phyloP scores from a whole-genome alignment of 2,113 vertebrate species.

The Clupea harengus region DNA sequence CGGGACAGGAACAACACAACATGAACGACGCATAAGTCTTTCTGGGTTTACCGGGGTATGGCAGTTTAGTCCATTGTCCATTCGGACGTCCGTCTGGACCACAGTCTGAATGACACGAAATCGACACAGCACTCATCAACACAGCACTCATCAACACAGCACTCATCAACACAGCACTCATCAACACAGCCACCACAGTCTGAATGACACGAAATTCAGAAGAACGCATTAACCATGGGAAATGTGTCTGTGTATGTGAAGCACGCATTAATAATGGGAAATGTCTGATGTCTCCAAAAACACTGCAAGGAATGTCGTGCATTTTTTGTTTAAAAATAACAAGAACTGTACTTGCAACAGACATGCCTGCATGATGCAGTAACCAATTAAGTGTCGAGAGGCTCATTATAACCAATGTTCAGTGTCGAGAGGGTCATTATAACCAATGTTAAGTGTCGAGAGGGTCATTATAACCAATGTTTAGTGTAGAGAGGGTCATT shows the following conservation, averaged over 20 bases:
- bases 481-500: not conserved
- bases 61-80: slow-evolving; percentile 70
- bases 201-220: slow-evolving; percentile 32
- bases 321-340: not conserved
- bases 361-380: not conserved
- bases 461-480: too few relatives aligned
- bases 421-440: not conserved
- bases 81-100: slow-evolving; percentile 59
- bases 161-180: too few relatives aligned
- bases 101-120: too few relatives aligned
- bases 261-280: not conserved
- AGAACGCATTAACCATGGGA: not conserved
- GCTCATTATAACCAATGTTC: too few relatives aligned
- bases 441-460: not conserved
- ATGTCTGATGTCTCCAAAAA: not conserved
- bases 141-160: too few relatives aligned
- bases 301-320: too few relatives aligned
- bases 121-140: too few relatives aligned
- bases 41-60: slow-evolving; percentile 59
- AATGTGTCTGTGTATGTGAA: not conserved
- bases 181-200: too few relatives aligned
- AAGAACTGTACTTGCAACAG: not conserved
- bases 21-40: not conserved
- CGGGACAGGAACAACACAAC: not conserved
- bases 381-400: not conserved